These are phyloP conservation scores for Plutomurus gul DNA, from an alignment of 1,140 invertebrate genomes.

Conservation along the genomic window DNA sequence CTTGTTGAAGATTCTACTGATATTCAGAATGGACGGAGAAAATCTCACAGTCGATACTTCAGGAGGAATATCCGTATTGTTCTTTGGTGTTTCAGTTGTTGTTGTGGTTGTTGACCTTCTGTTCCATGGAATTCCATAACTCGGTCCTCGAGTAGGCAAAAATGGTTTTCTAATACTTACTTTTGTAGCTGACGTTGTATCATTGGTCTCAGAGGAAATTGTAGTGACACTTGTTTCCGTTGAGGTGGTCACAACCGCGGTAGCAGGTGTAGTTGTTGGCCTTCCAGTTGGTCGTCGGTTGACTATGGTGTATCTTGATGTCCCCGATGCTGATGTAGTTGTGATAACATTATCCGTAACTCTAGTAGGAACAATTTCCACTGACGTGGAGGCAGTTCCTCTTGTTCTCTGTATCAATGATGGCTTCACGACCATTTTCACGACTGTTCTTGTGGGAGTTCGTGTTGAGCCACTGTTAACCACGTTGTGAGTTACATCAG, in stretches of 20 bases:
- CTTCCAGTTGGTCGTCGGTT: slow-evolving; percentile 9
- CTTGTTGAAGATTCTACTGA: slow-evolving; percentile 20
- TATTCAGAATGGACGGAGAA: slow-evolving; percentile 27
- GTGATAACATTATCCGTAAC: neutral
- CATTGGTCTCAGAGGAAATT: neutral
- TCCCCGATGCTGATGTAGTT: neutral
- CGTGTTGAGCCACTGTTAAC: neutral
- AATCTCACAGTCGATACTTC: neutral
- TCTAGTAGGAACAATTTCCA: neutral
- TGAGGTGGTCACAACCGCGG: neutral
- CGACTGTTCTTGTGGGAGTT: neutral
- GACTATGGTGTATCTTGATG: neutral
- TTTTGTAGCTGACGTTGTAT: neutral
- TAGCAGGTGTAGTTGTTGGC: slow-evolving; percentile 14
- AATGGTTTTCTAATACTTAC: neutral
- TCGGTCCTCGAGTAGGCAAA: neutral
- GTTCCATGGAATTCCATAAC: neutral
- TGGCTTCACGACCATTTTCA: neutral
- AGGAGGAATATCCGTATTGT: neutral
- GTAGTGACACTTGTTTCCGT: slow-evolving; percentile 4
- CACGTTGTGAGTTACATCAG: neutral
- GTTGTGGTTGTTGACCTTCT: neutral
- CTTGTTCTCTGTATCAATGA: neutral
- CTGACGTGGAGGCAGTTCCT: neutral
- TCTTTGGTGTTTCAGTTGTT: neutral